Evolutionary conservation across 1,140 invertebrate species (phyloP).

Genomic region (Paraescarpia echinospica): DNA sequence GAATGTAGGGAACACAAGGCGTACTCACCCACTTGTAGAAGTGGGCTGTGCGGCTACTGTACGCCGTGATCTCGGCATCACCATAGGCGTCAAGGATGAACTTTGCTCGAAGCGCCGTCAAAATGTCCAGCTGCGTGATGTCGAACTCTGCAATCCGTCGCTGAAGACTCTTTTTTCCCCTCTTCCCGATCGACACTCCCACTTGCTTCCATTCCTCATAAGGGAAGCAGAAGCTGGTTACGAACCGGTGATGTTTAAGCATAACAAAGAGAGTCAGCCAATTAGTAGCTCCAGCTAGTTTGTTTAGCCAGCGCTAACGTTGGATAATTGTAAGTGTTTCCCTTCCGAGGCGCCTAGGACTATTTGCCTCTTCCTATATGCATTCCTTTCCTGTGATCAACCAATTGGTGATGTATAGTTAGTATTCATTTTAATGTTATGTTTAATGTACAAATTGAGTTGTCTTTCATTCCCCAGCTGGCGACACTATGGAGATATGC

Average conservation of each 20-base stretch:
- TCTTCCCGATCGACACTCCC: constrained; percentile 45
- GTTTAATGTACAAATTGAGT: no score
- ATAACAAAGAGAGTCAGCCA: neutral
- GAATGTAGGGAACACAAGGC: neutral
- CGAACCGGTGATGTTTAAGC: neutral
- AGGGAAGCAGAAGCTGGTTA: neutral
- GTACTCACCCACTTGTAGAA: constrained; percentile 54
- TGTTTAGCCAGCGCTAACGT: no score
- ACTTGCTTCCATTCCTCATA: constrained; percentile 45
- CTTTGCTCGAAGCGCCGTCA: constrained; percentile 38
- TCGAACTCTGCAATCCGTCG: constrained; percentile 48
- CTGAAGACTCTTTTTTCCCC: constrained; percentile 48
- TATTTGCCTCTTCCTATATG: no score
- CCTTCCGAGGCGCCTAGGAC: no score
- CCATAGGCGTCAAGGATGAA: constrained; percentile 38
- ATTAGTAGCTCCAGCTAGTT: no score
- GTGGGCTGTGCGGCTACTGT: constrained; percentile 50
- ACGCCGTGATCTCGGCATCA: constrained; percentile 43
- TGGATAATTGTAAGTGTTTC: no score
- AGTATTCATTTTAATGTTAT: no score
- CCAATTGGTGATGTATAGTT: no score
- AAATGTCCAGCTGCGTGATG: constrained; percentile 39
- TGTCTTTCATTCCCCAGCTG: no score
- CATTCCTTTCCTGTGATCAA: no score
- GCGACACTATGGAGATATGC: no score